These are phyloP conservation scores for Oxytorus armatus DNA, from an alignment of 2,888 invertebrate species.

Conservation along the genomic window DNA sequence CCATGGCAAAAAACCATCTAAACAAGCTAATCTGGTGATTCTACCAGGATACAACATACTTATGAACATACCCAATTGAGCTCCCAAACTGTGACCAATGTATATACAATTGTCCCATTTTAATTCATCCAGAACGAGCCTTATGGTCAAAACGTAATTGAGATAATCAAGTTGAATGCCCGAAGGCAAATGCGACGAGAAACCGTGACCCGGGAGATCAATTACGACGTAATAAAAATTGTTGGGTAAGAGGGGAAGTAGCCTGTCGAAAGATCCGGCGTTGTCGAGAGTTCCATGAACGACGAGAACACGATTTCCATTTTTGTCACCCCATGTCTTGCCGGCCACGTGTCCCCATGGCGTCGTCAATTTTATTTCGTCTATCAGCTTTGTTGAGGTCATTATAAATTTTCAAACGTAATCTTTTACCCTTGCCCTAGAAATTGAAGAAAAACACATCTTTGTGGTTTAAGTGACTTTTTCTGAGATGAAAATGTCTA, in stretches of 20 bases:
- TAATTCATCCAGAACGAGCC: conserved; percentile 80
- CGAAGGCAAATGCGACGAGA: conserved; percentile 82
- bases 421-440: conserved; percentile 6
- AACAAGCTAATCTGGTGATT: conserved; percentile 83
- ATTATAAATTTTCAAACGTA: conserved; percentile 43
- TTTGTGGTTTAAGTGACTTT: neutral
- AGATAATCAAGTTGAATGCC: conserved; percentile 81
- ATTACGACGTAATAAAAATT: conserved; percentile 82
- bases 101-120: conserved; percentile 82
- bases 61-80: conserved; percentile 83
- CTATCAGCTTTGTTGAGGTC: conserved; percentile 24
- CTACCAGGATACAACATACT: conserved; percentile 83
- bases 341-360: conserved; percentile 87
- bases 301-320: conserved; percentile 74
- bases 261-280: conserved; percentile 83
- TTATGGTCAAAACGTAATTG: conserved; percentile 78
- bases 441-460: conserved; percentile 13
- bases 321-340: conserved; percentile 81
- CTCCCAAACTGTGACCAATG: conserved; percentile 86
- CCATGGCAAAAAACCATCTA: conserved; percentile 83
- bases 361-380: conserved; percentile 84
- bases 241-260: conserved; percentile 81
- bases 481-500: neutral
- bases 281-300: conserved; percentile 84
- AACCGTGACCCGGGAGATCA: conserved; percentile 85